A percentile compares a stretch with the other conserved stretches of the same genome.
Conservation (phyloP, 23 tunicate species). For the Phallusia fumigata region DNA sequence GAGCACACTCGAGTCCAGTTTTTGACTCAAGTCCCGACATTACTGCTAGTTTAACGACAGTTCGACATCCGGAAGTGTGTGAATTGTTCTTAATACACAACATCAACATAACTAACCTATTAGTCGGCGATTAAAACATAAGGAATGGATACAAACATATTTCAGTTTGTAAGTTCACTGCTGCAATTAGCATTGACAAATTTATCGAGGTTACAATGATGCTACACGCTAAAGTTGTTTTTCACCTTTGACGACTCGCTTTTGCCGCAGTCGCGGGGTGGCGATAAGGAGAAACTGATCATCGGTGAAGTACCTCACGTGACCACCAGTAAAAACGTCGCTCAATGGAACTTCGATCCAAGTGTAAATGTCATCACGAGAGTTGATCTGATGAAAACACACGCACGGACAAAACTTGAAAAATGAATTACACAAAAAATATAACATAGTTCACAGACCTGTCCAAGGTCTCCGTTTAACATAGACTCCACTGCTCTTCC, state of each 20-base stretch:
- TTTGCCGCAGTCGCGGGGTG: conserved; percentile 47
- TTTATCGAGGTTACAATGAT: no score
- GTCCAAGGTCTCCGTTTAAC: background rate
- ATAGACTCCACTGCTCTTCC: conserved; percentile 26
- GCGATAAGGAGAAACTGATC: conserved; percentile 31
- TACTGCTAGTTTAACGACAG: no score
- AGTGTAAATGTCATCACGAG: conserved; percentile 20
- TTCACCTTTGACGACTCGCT: conserved; percentile 31
- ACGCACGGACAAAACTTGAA: background rate
- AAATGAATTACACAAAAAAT: background rate
- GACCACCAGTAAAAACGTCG: conserved; percentile 23
- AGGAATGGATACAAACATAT: no score
- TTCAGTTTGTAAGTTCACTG: no score
- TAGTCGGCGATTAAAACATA: no score
- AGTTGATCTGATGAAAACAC: conserved; percentile 13
- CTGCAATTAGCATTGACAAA: no score
- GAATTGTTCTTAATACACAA: no score
- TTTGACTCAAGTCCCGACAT: no score
- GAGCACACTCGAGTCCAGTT: no score
- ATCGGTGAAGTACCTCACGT: conserved; percentile 29
- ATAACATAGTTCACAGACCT: background rate
- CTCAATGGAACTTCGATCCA: conserved; percentile 31
- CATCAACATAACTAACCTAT: no score
- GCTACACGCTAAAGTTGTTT: no score
- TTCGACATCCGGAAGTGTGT: no score